These are phyloP conservation scores for Sebastes fasciatus DNA, from an alignment of 2,113 vertebrate species.

Conservation along the genomic window DNA sequence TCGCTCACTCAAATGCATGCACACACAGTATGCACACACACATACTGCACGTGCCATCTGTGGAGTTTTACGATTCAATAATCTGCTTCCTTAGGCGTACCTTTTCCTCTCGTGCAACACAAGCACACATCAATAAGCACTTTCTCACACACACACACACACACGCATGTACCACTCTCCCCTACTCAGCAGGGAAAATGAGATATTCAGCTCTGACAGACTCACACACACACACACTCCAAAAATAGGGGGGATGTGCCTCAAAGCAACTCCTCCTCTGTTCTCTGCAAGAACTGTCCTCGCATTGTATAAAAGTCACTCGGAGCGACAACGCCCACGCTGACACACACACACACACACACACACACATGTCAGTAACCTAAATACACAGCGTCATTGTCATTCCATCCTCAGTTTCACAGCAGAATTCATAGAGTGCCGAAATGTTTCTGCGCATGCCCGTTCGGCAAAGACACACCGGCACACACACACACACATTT, in stretches of 20 bases:
- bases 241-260: constrained; percentile 29
- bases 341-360: constrained; percentile 2
- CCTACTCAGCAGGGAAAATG: constrained; percentile 47
- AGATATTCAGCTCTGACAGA: constrained; percentile 65
- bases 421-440: neutral
- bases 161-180: constrained; percentile 12
- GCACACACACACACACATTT: neutral
- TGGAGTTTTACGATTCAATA: constrained; percentile 79
- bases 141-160: constrained; percentile 45
- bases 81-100: constrained; percentile 72
- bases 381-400: constrained; percentile 30
- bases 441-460: neutral
- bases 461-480: neutral
- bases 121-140: constrained; percentile 60
- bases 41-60: constrained; percentile 56
- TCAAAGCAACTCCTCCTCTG: constrained; percentile 52
- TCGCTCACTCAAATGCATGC: constrained; percentile 48
- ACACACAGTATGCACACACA: constrained; percentile 15
- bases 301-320: constrained; percentile 24
- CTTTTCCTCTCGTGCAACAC: constrained; percentile 49
- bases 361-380: constrained; percentile 15
- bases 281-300: constrained; percentile 43
- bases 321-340: neutral
- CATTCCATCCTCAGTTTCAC: constrained; percentile 14
- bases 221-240: constrained; percentile 47